A percentile compares a stretch with the other conserved stretches of the same genome.
Conservation (phyloP, 2,888 invertebrate species). For the Agrochola circellaris region DNA sequence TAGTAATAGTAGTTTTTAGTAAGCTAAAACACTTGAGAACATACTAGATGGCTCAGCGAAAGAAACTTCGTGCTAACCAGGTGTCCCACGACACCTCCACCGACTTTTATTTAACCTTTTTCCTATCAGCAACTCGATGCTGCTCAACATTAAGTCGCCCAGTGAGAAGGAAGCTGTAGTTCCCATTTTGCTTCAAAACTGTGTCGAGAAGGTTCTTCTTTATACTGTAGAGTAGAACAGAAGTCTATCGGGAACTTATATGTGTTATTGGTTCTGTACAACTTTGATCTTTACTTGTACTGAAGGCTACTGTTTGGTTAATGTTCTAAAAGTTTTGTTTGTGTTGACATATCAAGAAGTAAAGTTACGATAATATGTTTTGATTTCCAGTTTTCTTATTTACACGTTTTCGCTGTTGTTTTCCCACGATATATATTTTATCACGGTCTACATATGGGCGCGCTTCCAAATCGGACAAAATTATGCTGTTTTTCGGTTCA, state of each 20-base stretch:
- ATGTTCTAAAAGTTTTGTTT: not conserved
- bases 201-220: slow-evolving; percentile 5
- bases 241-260: not conserved
- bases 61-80: too few species aligned
- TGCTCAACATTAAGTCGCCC: not conserved
- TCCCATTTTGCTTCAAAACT: slow-evolving; percentile 6
- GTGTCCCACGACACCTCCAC: too few species aligned
- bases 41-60: too few species aligned
- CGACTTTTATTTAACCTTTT: not conserved
- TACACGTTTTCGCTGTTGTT: not conserved
- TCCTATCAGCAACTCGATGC: not conserved
- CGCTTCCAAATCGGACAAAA: not conserved
- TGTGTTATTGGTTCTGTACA: not conserved
- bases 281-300: slow-evolving; percentile 32
- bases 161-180: not conserved
- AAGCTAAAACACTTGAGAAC: too few species aligned
- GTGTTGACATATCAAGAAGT: slow-evolving; percentile 3
- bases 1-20: too few species aligned
- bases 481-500: not conserved
- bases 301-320: not conserved
- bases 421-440: not conserved
- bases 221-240: not conserved
- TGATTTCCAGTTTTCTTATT: slow-evolving; percentile 1
- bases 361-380: slow-evolving; percentile 3
- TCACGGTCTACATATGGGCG: not conserved